These are phyloP conservation scores for Coptodon rendalli DNA, from an alignment of 2,113 vertebrate genomes.

Conservation along the genomic window DNA sequence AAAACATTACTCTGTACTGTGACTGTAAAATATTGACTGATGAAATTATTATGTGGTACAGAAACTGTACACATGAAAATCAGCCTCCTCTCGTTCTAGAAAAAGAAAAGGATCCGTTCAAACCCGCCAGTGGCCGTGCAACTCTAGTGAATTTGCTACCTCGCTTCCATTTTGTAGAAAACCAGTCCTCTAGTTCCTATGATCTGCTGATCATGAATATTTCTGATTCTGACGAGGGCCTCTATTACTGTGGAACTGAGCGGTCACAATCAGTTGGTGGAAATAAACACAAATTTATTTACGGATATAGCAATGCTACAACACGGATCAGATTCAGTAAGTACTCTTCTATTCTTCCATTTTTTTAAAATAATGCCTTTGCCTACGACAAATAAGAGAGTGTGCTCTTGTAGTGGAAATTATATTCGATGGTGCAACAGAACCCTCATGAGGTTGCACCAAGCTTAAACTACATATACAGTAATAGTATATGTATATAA, in stretches of 20 bases:
- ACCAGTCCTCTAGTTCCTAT: not conserved
- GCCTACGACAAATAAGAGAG: not conserved
- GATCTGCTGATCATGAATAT: not conserved
- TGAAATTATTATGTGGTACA: not conserved
- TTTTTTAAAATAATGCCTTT: not conserved
- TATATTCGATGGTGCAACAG: not conserved
- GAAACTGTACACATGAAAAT: slow-evolving; percentile 10
- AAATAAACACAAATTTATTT: not conserved
- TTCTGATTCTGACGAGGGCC: not conserved
- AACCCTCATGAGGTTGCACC: not conserved
- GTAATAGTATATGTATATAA: not conserved
- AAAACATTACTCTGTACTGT: not conserved
- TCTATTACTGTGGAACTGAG: slow-evolving; percentile 7
- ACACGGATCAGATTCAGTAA: not conserved
- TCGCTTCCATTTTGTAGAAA: not conserved
- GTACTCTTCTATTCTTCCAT: not conserved
- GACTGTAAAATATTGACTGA: not conserved
- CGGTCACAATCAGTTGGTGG: not conserved
- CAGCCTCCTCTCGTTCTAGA: not conserved
- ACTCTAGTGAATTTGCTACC: not conserved
- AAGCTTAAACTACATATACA: not conserved
- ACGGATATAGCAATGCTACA: not conserved
- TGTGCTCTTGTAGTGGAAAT: not conserved
- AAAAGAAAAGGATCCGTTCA: not conserved
- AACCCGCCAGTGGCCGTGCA: not conserved